Evolutionary conservation across 2,797 vertebrate species (phyloP), one percentile per base, ranked within the genome.

Genomic region (Tiaroga cobitis): DNA sequence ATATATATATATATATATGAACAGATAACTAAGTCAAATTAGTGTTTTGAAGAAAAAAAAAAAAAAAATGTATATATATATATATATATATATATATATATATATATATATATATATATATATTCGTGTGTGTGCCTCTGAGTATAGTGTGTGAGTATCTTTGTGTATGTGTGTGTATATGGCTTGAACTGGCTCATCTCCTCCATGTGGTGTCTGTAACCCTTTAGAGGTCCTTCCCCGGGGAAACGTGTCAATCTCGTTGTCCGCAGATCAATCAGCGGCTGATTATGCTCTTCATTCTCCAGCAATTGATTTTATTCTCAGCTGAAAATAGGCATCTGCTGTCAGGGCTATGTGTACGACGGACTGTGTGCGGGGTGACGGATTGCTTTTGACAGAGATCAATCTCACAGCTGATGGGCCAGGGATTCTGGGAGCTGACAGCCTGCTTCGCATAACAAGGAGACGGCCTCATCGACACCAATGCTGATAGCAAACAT

Each of bases 311-410:
- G 91, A 92, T 92, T 92, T 92, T 90, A 92, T 91, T 91, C 91
- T 90, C 90, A 84, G 90, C 91, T 90, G 90, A 93, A 91, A 92
- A 93, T 93, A 91, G 91, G 90, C 90, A 89, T 91, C 89, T 90
- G 91, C 85, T 91, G 91, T 89, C 92, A 89, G 88, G 85, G 75
- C 86, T 69, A 88, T 81, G 89, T 80, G 85, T 65, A 80, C 76
- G 73, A 84, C 41, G 74, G 85, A 76, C 90, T 84, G 84, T 84
- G 84, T 80, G 80, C 63, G 43, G 87, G 72, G 88, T 93, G 92
- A 93, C 89, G 89, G 90, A 93, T 92, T 92, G 92, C 88, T 92
- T 93, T 90, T 93, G 92, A 93, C 92, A 93, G 92, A 91, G 92
- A 93, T 93, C 92, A 93, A 92, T 93, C 92, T 93, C 90, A 78